Evolutionary conservation across 2,888 invertebrate genomes (phyloP), one percentile per base, ranked within the genome.

Genomic region (Agrochola macilenta): DNA sequence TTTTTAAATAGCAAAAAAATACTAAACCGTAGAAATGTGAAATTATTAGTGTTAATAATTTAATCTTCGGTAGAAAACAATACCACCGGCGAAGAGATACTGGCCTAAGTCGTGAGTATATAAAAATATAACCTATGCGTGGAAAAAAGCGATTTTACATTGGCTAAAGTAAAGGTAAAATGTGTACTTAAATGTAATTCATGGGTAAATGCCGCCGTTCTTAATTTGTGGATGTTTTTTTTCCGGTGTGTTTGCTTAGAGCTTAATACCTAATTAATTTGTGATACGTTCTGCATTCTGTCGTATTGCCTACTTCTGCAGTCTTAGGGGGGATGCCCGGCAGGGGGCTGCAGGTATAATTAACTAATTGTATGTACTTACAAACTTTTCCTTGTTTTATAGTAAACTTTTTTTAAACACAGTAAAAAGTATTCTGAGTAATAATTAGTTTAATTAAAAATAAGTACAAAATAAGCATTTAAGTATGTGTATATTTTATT

Each of bases 11-110:
- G 85, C 87, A 81, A 79, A 91, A 91, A 89, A 88, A 90, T 84
- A 81, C 74, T 83, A 89, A 91, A 92, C 91, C 86, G 83, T 91
- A 93, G 94, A 94, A 93, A 96, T 96, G 95, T 96, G 94, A 96
- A 94, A 94, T 93, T 94, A 87, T 90, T 92, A 83, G 92, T 92
- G 89, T 75, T 86, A 86, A 84, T 66, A 86, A 74, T 68, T 69
- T 69, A 81, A 85, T 82, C 89, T 90, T 90, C 90, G 88, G 87
- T 91, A 88, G 89, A 90, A 87, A 88, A 54, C 80, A 81, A 88
- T 88, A 88, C 79, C 91, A 93, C 89, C 93, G 90, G 90, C 90
- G 91, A 92, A 91, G 90, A 88, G 84, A 91, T 89, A 84, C 84
- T 88, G 88, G 85, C 87, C 88, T 90, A 90, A 92, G 84, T 93